Evolutionary conservation across 2,113 vertebrate genomes (phyloP), one percentile per base, ranked within the genome.

Genomic region (Gobiocypris rarus): DNA sequence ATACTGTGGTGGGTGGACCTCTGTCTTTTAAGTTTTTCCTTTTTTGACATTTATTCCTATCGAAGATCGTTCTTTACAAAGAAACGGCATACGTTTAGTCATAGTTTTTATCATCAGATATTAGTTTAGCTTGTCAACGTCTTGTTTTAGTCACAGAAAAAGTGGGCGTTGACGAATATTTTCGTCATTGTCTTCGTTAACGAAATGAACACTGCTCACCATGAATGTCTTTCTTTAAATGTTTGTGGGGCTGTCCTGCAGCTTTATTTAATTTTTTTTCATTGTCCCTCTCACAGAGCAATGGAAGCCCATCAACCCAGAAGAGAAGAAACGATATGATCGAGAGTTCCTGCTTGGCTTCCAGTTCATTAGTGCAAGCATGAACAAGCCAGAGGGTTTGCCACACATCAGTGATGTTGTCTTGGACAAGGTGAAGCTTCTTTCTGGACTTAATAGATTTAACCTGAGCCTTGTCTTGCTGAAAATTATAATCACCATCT

Each of bases 271-370:
- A 22, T 31, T 81, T 81, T 5, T 78, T 13, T 14, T 19, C 63
- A 9, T n/a, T n/a, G n/a, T 17, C n/a, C 1, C 84, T 93, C 17
- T 22, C 52, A 11, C 88, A 99, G 97, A 98, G 85, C 93, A 98
- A 89, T 98, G 97, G 97, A 98, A 98, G 83, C 97, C 98, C 0
- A 92, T 98, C 54, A 95, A 98, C 85, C 96, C 96, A 0, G 97
- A 98, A 79, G 97, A 97, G 50, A 99, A 98, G 92, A 99, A 98
- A 86, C 89, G 93, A 26, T 99, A 99, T 0, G 97, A 99, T 88
- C 93, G 97, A 0, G 97, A 97, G 74, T 99, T 99, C 90, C 92
- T 99, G 24, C 94, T 99, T 82, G 93, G 96, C 65, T 98, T 97
- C 93, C 98, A 98, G 91, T 99, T 97, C 86, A 96, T 93, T 75